These are phyloP conservation scores for Megaceryle alcyon DNA, from an alignment of 2,797 vertebrate species.

Conservation along the genomic window DNA sequence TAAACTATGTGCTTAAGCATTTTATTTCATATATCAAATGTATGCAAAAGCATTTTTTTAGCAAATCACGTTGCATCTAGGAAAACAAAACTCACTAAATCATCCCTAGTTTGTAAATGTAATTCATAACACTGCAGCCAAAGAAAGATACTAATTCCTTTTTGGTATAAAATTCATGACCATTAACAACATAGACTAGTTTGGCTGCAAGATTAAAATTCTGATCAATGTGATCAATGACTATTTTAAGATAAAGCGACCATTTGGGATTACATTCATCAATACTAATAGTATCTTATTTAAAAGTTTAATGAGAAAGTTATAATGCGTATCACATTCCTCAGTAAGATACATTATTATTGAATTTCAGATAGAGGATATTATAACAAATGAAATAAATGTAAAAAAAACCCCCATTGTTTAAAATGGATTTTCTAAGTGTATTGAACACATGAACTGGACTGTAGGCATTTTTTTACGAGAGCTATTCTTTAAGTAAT, in stretches of 20 bases:
- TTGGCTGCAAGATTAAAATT: conserved; percentile 20
- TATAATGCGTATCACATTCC: conserved; percentile 36
- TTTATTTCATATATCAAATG: not conserved
- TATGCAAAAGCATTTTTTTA: not conserved
- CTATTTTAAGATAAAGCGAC: conserved; percentile 50
- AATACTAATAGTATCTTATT: conserved; percentile 58
- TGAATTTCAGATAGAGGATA: conserved; percentile 26
- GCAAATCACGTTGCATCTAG: not conserved
- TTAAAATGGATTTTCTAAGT: conserved; percentile 31
- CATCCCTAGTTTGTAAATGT: not conserved
- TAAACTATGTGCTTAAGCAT: not conserved
- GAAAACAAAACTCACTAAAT: not conserved
- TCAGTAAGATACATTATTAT: conserved; percentile 14
- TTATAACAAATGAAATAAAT: conserved; percentile 46
- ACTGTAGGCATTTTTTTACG: not conserved
- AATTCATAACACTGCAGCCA: not conserved
- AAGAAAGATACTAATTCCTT: not conserved
- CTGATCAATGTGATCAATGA: conserved; percentile 40
- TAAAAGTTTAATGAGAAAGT: conserved; percentile 59
- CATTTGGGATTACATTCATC: conserved; percentile 53
- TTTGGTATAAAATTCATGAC: not conserved
- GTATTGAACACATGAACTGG: not conserved
- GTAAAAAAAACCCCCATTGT: not conserved
- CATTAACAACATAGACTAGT: not conserved
- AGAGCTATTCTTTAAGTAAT: not conserved